Percentiles rank a stretch among this genome's conserved stretches.
Conservation (phyloP, 2,888 invertebrate genomes). For the Molanna angustata region DNA sequence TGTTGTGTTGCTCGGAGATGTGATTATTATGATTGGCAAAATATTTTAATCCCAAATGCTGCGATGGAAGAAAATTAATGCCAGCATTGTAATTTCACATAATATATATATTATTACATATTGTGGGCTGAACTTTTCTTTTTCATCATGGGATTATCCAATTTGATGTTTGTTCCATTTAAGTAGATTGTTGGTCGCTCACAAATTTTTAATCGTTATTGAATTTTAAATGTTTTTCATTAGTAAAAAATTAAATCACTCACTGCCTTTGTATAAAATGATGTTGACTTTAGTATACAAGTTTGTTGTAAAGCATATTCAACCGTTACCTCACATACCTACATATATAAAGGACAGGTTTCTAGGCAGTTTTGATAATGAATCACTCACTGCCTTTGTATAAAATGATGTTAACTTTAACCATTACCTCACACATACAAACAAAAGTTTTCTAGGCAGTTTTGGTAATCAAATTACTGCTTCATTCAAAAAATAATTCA, state of each 20-base stretch:
- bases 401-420: too few species aligned
- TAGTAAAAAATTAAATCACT: slow-evolving; percentile 32
- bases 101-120: slow-evolving; percentile 12
- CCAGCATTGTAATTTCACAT: slow-evolving; percentile 1
- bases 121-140: slow-evolving; percentile 22
- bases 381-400: too few species aligned
- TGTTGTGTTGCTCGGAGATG: slow-evolving; percentile 21
- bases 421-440: slow-evolving; percentile 16
- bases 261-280: slow-evolving; percentile 32
- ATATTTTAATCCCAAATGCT: too few species aligned
- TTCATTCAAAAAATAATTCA: slow-evolving; percentile 22
- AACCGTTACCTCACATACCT: slow-evolving; percentile 24
- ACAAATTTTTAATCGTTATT: slow-evolving; percentile 28
- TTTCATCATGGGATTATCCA: slow-evolving; percentile 24
- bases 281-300: slow-evolving; percentile 30
- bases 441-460: slow-evolving; percentile 19
- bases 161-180: slow-evolving; percentile 28
- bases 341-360: too few species aligned
- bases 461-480: slow-evolving; percentile 20
- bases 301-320: slow-evolving; percentile 19
- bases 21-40: neutral
- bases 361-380: too few species aligned
- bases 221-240: slow-evolving; percentile 29
- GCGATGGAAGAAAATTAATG: neutral
- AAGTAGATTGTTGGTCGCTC: slow-evolving; percentile 23